Conservation (phyloP, 2,113 vertebrate genomes). For the Dromas ardeola region DNA sequence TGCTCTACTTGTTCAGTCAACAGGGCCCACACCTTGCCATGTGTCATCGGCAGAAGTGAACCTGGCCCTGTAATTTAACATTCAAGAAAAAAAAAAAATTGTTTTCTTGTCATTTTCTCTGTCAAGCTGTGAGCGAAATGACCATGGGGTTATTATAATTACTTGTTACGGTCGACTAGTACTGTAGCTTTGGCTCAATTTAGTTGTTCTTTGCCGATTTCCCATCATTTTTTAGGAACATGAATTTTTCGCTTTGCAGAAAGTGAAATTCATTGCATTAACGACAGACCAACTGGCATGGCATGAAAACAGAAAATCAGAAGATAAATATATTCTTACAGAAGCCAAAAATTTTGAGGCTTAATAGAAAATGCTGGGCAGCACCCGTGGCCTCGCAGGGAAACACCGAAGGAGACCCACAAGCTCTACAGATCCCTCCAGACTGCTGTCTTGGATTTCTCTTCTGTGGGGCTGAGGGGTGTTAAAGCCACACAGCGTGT, state of each 20-base stretch:
- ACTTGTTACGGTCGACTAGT: conserved; percentile 11
- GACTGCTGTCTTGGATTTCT: background rate
- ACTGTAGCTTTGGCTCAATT: background rate
- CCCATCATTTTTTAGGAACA: background rate
- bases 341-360: background rate
- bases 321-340: background rate
- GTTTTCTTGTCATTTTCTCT: background rate
- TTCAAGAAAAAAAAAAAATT: background rate
- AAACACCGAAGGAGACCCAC: background rate
- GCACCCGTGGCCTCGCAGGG: background rate
- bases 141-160: conserved; percentile 27
- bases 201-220: background rate
- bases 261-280: background rate
- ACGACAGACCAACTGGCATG: background rate
- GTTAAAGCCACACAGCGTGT: background rate
- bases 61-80: background rate
- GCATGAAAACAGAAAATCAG: background rate
- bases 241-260: conserved; percentile 18
- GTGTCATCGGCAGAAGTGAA: background rate
- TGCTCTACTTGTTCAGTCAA: background rate
- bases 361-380: background rate
- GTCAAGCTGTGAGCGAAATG: conserved; percentile 38
- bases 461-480: background rate
- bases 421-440: background rate
- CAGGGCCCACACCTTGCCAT: background rate